Base-by-base conservation (phyloP, 2,888 invertebrate species). In the Tyria jacobaeae region DNA sequence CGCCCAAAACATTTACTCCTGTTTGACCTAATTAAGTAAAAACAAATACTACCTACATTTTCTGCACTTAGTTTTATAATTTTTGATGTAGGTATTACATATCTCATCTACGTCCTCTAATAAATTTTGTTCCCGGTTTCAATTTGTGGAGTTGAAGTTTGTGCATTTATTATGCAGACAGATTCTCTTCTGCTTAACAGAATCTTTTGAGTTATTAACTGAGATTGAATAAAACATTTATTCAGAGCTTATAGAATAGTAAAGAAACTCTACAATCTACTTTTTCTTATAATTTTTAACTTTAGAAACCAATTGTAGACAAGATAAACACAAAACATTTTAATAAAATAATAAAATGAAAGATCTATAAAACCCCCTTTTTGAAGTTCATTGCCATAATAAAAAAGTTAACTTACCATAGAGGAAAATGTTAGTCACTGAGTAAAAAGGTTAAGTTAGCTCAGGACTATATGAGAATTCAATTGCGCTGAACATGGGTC, bases 131-230 rank as follows among this genome's bases (percentile, higher is more conserved):
- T 71, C 64, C 56, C 57, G 52, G 56, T 70, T 74, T 70, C 67
- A 73, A 70, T 74, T 79, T 70, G 57, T 60, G 62, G 60, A 68
- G 68, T 66, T 74, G 57, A 68, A 66, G 64, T 52, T 65, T 63
- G 62, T 66, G 73, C 70, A 70, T 78, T 72, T 73, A 65, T 76
- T 71, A 78, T 80, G 79, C 75, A 78, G 68, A 72, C 69, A 66
- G 55, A 35, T 53, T 62, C 25, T 35, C 39, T 52, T 51, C 49
- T 25, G 58, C 25, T 49, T 60, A 21, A 2, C 27, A 4, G 27
- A 6, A 4, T 31, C 27, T 31, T 7, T 31, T 31, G 7, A 31
- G 27, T 7, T 31, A 6, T 31, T 2, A 14, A 25, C 25, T 17
- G 3, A 17, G 17, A 25, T 48, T 48, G 24, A 15, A 15, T 24